Conservation (phyloP, 2,888 invertebrate species). For the Drosophila infuscata region DNA sequence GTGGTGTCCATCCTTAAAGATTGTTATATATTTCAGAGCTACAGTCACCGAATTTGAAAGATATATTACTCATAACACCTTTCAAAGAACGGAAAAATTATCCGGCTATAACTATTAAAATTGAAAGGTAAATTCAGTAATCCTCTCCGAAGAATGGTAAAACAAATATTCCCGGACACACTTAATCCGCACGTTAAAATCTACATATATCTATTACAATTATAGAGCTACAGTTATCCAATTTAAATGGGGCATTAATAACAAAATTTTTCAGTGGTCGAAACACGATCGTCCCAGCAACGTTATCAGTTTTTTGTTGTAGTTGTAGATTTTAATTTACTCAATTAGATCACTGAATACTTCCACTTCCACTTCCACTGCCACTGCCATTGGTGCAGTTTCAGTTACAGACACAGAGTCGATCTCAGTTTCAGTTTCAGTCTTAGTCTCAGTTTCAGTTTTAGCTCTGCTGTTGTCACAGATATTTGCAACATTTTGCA, state of each 20-base stretch:
- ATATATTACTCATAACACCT: background rate
- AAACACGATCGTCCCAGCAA: background rate
- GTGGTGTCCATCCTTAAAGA: background rate
- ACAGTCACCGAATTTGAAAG: background rate
- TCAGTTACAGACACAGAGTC: background rate
- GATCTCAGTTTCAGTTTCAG: background rate
- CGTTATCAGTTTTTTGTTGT: background rate
- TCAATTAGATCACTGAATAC: background rate
- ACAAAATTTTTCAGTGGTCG: background rate
- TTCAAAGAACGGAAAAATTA: background rate
- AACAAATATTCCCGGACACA: background rate
- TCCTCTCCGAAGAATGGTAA: background rate
- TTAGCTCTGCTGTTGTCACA: conserved; percentile 49
- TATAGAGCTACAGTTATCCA: background rate
- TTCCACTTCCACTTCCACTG: conserved; percentile 2
- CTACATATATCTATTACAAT: background rate
- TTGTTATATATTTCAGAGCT: background rate
- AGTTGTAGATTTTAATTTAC: background rate
- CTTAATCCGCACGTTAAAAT: background rate
- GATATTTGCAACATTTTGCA: conserved; percentile 75
- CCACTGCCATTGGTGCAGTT: background rate
- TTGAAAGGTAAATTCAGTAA: background rate
- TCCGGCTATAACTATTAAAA: background rate
- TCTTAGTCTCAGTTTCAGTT: background rate
- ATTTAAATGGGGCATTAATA: background rate